Evolutionary conservation across 23 tunicate genomes (phyloP), one percentile per base, ranked within the genome.

Genomic region (Phallusia fumigata): DNA sequence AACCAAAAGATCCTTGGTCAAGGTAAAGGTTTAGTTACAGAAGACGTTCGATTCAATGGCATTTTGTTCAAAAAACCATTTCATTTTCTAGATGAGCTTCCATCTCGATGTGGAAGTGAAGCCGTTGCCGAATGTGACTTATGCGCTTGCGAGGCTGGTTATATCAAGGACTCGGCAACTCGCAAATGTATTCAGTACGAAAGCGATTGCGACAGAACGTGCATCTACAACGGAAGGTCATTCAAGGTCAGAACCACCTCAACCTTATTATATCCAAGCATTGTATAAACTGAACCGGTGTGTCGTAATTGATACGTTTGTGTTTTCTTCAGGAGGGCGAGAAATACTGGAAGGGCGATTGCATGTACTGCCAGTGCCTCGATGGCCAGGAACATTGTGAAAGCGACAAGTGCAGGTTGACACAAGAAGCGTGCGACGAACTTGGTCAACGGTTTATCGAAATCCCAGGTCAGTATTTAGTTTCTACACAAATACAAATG

Each of bases 281-380:
- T 40, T 5, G 47, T 40, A 3, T 40, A 40, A 40, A 40, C 5
- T 40, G 10, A 3, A 40, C 69, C 13, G 15, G 26, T 6, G 2
- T 8, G 13, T 58, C 15, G 69, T 21, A 6, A 58, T 21, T 8
- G 28, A 58, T 13, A 58, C 16, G 2, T 58, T 2, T 58, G 1
- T 58, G 26, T 58, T 11, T 58, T 24, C 18, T 10, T 3, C 36
- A 93, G 98, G 90, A 88, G 40, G 90, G 90, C 0, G 92, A 88
- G 30, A 21, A 36, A 0, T 93, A 84, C 79, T 93, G 98, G 98
- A 93, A 88, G 86, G 93, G 93, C 5, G 87, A 88, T 52, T 93
- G 98, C 65, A 52, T 30, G 32, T 78, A 65, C 52, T 93, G 98
- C 76, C 77, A 78, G 52, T 93, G 98, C 53, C 44, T 85, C 28